Base-by-base conservation (phyloP, 2,113 vertebrate genomes). In the Ceyx cyanopectus region DNA sequence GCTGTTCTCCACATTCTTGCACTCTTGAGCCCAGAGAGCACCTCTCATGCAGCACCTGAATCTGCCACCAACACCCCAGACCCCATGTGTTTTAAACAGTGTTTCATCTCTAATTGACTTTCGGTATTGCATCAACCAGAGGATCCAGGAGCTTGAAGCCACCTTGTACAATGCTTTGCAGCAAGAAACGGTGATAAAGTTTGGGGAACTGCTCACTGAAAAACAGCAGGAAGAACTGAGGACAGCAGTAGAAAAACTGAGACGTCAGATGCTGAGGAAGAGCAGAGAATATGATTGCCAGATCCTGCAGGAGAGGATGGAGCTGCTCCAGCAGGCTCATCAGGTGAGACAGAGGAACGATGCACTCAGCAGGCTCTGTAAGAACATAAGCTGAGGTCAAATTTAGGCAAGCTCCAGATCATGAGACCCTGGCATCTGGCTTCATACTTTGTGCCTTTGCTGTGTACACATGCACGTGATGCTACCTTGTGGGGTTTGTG, bases 141-240 rank as follows among this genome's bases (percentile, higher is more conserved):
- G 99, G 98, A 99, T 99, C 97, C 99, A 99, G 96, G 99, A 99
- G 93, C 97, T 99, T 97, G 99, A 99, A 95, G 99, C 99, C 56
- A 99, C 99, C 14, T 97, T 99, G 94, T 99, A 99, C 98, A 99
- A 99, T 96, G 98, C 99, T 86, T 98, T 99, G 93, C 99, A 99
- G 98, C 99, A 99, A 97, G 99, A 99, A 96, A 99, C 99, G 26
- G 99, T 99, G 81, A 99, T 99, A 95, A 99, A 99, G 81, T 99
- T 99, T 61, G 99, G 99, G 14, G 99, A 99, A 74, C 97, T 99
- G 9, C 97, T 99, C 92, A 98, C 98, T 75, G 99, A 99, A 93
- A 98, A 98, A 34, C 99, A 99, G 96, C 99, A 98, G 86, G 99
- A 99, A 17, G 99, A 99, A 97, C 97, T 99, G 92, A 98, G 99